Evolutionary conservation across 1,140 invertebrate species (phyloP).

Genomic region (Ericerus pela): DNA sequence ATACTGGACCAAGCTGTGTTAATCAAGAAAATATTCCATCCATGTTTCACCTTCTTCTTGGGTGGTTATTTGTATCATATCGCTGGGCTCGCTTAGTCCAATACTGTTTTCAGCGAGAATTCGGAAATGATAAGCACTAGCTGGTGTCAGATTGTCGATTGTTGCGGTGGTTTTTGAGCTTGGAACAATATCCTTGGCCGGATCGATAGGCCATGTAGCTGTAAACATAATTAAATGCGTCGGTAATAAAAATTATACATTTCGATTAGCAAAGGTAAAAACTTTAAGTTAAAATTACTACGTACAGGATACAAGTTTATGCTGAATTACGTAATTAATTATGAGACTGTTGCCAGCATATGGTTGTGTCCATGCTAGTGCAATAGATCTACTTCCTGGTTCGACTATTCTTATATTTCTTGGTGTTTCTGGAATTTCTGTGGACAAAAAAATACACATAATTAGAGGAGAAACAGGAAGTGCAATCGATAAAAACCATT

Average conservation of each 20-base stretch:
- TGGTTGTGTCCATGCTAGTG: constrained; percentile 68
- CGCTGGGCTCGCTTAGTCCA: constrained; percentile 71
- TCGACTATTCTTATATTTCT: constrained; percentile 70
- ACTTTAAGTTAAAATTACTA: background rate
- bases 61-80: constrained; percentile 62
- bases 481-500: background rate
- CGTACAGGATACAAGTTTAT: constrained; percentile 66
- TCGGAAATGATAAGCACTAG: constrained; percentile 76
- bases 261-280: background rate
- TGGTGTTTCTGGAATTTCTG: constrained; percentile 69
- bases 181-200: constrained; percentile 59
- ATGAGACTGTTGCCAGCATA: constrained; percentile 79
- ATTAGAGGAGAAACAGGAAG: background rate
- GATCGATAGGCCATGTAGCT: constrained; percentile 58
- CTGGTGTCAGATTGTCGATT: constrained; percentile 64
- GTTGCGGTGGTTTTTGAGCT: constrained; percentile 60
- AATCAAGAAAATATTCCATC: too few species aligned
- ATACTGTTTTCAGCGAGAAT: constrained; percentile 77
- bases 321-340: constrained; percentile 70
- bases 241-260: background rate
- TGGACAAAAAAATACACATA: constrained; percentile 16
- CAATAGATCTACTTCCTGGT: constrained; percentile 57
- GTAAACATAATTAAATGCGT: constrained; percentile 25
- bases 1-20: too few species aligned
- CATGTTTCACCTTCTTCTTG: constrained; percentile 69